These are phyloP conservation scores for Gallinago media DNA, from an alignment of 2,113 vertebrate species.

Conservation along the genomic window DNA sequence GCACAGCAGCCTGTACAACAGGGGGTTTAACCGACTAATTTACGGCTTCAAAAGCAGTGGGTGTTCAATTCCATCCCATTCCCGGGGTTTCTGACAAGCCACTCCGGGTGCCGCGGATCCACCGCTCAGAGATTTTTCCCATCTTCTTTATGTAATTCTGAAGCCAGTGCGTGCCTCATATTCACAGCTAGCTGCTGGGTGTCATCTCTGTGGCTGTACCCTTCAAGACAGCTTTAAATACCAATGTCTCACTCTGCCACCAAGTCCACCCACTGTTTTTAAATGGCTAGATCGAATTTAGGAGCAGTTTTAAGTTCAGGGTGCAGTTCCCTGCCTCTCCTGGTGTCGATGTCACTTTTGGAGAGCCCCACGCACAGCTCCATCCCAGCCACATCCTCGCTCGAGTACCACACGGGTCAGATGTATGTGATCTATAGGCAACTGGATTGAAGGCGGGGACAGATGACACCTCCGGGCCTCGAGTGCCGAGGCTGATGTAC, in stretches of 20 bases:
- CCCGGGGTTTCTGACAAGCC: neutral
- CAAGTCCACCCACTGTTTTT: conserved; percentile 24
- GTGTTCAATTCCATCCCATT: neutral
- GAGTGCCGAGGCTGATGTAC: neutral
- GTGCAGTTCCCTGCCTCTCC: neutral
- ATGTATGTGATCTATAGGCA: accelerated
- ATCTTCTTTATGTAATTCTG: neutral
- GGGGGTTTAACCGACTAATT: neutral
- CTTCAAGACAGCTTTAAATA: conserved; percentile 26
- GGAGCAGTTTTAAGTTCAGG: neutral
- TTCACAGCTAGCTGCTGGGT: neutral
- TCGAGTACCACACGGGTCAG: too few relatives aligned
- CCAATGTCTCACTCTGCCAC: neutral
- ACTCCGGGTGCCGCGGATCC: neutral
- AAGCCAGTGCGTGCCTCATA: neutral
- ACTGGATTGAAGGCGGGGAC: neutral
- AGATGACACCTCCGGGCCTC: neutral
- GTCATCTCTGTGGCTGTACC: neutral
- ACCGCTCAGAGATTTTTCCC: neutral
- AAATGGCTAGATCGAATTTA: neutral
- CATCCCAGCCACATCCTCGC: neutral
- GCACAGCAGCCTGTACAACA: neutral
- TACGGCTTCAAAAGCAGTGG: neutral
- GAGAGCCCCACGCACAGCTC: neutral
- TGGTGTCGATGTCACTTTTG: accelerated